Evolutionary conservation across 2,888 invertebrate genomes (phyloP), one percentile per base, ranked within the genome.

Genomic region (Oligia strigilis): DNA sequence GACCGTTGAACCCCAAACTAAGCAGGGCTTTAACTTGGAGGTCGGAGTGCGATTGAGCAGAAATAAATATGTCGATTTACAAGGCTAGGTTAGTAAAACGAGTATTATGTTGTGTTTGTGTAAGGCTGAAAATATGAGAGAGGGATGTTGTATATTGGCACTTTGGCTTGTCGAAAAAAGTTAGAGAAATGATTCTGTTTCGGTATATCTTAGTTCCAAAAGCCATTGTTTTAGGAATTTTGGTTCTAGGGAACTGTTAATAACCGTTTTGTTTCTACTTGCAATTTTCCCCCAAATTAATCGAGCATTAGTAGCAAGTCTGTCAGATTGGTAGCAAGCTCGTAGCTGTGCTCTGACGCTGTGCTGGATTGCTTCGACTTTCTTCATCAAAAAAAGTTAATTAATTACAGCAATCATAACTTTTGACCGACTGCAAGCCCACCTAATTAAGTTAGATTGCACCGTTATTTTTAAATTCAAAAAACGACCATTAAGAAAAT

Each of bases 341-440:
- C 40, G 76, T 62, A 75, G 75, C 76, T 19, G 49, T 62, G 74
- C 52, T 77, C 64, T 52, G 62, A 52, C 5, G 36, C 4, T 36
- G 36, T 36, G 3, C 36, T 36, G 36, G 36, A 36, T 36, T 36
- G 36, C 36, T 36, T 36, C 36, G 36, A 36, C 0, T 36, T 36
- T 58, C 23, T 23, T 11, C 1, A 11, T 58, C 3, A 58, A 58
- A 58, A 29, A 23, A 52, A 52, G 6, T 19, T 19, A 19, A 52
- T 19, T 19, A 52, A 19, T 23, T 0, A 19, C 55, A 55, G 55
- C 55, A 52, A 52, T 52, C 5, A 52, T 52, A 55, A 55, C 55
- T 19, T 52, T 52, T 52, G 17, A 49, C 49, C 0, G 49, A 52
- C 52, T 17, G 49, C 14, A 52, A 17, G 52, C 17, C 17, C 17